Conservation (phyloP, 2,797 vertebrate genomes). For the Enteromius trimaculatus region DNA sequence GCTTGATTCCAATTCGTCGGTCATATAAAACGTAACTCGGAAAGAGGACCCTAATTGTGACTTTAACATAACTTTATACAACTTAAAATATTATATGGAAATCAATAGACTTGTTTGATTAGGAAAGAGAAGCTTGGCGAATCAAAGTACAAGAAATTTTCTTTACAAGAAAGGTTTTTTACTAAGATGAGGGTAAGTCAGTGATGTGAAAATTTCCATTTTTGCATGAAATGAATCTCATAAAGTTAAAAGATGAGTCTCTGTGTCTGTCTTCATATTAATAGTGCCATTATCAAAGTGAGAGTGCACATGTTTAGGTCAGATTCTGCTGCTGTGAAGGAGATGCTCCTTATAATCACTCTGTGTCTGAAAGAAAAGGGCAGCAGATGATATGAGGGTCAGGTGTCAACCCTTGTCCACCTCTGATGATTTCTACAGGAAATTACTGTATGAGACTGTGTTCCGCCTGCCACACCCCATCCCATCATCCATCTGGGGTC, state of each 20-base stretch:
- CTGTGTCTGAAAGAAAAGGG: slow-evolving; percentile 23
- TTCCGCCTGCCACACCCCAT: slow-evolving; percentile 49
- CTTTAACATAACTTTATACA: too few relatives aligned
- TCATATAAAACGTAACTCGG: too few relatives aligned
- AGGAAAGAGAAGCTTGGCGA: background rate
- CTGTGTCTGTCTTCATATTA: background rate
- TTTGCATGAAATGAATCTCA: background rate
- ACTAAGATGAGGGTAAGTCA: background rate
- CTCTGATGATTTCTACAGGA: slow-evolving; percentile 38
- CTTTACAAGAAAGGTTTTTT: background rate
- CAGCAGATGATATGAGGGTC: slow-evolving; percentile 50
- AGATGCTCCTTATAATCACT: slow-evolving; percentile 14
- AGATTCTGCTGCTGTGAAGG: slow-evolving; percentile 27
- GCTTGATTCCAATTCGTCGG: too few relatives aligned
- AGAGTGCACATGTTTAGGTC: slow-evolving; percentile 18
- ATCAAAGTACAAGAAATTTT: background rate
- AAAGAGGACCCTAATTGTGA: too few relatives aligned
- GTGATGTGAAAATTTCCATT: background rate
- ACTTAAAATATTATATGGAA: too few relatives aligned
- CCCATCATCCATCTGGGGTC: slow-evolving; percentile 47
- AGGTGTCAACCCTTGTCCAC: slow-evolving; percentile 45
- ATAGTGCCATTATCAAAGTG: slow-evolving; percentile 3
- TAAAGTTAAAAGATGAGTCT: background rate
- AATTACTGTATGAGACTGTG: slow-evolving; percentile 31
- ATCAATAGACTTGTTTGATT: too few relatives aligned